These are phyloP conservation scores for Tetrapedia diversipes DNA, from an alignment of 2,888 invertebrate species.

Conservation along the genomic window DNA sequence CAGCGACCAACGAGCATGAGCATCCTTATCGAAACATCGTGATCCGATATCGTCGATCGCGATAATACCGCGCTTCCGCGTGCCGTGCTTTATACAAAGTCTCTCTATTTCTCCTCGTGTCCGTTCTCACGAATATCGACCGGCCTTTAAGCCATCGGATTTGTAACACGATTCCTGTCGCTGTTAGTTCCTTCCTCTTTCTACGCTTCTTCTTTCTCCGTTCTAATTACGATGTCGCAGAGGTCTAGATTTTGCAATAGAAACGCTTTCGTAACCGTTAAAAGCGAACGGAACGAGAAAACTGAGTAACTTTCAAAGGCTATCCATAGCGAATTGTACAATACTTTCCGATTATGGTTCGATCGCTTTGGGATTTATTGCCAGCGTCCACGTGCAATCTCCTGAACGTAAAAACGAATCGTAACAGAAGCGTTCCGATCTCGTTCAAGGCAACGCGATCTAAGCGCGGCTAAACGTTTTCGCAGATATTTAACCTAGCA, in stretches of 20 bases:
- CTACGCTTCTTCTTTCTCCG: background rate
- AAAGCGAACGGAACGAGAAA: no score
- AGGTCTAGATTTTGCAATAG: no score
- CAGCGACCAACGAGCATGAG: background rate
- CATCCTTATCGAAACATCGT: constrained; percentile 39
- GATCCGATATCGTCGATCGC: constrained; percentile 42
- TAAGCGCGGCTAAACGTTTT: background rate
- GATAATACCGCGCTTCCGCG: constrained; percentile 49
- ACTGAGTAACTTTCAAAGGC: background rate
- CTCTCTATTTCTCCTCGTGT: constrained; percentile 6
- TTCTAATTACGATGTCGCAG: constrained; percentile 21
- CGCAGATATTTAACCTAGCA: background rate
- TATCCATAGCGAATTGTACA: background rate
- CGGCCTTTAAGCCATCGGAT: constrained; percentile 46
- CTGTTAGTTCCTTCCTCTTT: constrained; percentile 7
- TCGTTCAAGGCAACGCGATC: background rate
- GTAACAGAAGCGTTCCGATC: background rate
- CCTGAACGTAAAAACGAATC: no score
- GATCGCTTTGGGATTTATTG: background rate
- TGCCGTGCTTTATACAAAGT: constrained; percentile 45
- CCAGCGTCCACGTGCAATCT: background rate
- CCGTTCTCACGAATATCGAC: constrained; percentile 60
- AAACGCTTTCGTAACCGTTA: no score
- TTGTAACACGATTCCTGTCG: constrained; percentile 44
- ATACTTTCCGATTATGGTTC: background rate